These are phyloP conservation scores for Pachyuromys duprasi DNA, from an alignment of 2,797 vertebrate genomes.

Conservation along the genomic window DNA sequence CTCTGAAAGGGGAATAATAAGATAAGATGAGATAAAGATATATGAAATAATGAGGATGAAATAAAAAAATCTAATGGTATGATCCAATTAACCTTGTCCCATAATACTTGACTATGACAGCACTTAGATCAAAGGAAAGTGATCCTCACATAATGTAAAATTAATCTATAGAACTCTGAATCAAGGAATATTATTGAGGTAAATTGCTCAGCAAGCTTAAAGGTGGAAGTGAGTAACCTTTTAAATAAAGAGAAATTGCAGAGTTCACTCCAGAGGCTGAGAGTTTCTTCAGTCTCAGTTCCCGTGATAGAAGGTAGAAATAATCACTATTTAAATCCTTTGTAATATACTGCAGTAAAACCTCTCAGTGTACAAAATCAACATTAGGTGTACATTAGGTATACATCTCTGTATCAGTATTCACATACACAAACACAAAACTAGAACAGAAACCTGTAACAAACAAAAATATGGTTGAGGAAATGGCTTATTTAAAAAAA, in stretches of 20 bases:
- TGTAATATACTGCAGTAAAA: neutral
- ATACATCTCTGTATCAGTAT: neutral
- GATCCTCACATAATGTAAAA: slow-evolving; percentile 69
- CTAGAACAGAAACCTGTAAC: neutral
- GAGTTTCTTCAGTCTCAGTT: neutral
- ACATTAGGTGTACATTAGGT: neutral
- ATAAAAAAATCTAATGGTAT: slow-evolving; percentile 55
- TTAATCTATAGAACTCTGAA: slow-evolving; percentile 64
- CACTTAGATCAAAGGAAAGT: slow-evolving; percentile 70
- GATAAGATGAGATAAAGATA: slow-evolving; percentile 61
- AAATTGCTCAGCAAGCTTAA: slow-evolving; percentile 69
- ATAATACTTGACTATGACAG: slow-evolving; percentile 61
- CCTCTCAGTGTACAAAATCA: neutral
- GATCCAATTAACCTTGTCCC: slow-evolving; percentile 64
- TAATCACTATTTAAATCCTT: neutral
- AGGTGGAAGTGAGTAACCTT: slow-evolving; percentile 55
- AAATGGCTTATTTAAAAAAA: neutral
- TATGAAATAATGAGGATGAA: slow-evolving; percentile 57
- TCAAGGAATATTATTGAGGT: slow-evolving; percentile 53
- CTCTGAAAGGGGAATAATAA: slow-evolving; percentile 57
- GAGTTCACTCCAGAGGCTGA: slow-evolving; percentile 44
- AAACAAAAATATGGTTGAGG: neutral
- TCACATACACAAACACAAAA: neutral
- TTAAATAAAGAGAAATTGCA: slow-evolving; percentile 60
- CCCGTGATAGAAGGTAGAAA: neutral